Evolutionary conservation across 1,140 invertebrate species (phyloP), one percentile per base, ranked within the genome.

Genomic region (Colletes latitarsis): DNA sequence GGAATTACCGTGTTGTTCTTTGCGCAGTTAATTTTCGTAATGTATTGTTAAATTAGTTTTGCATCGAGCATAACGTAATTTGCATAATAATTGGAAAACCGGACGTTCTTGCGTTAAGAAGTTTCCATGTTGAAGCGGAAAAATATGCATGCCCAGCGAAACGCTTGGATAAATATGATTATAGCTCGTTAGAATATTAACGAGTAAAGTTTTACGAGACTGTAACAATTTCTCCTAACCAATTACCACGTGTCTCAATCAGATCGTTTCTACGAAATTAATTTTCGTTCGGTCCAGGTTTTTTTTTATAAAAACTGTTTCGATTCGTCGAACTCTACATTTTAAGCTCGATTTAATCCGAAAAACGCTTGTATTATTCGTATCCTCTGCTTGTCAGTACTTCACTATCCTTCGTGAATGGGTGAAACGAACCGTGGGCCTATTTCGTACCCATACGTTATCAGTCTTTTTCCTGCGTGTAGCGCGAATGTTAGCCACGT

Each of bases 401-500:
- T 30, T 30, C 30, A 30, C 30, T 30, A 30, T 30, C 2, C 30
- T 30, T 2, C 17, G 63, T 52, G 72, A 67, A 74, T 60, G 19
- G 30, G 0, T 8, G 62, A 75, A 80, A 60, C 62, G 78, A 80
- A 74, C 21, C 63, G n/a, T 67, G 55, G 6, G 49, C 55, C 21
- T 21, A 49, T 77, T 67, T 69, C 66, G 9, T 52, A 69, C 73
- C 30, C 17, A 62, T 41, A 10, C 39, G 41, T 68, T 70, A 77
- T 81, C 63, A 41, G 43, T 76, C 46, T 68, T 69, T 74, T 67
- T 15, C 15, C 49, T 10, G 43, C 0, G 57, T 12, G 55, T 21
- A 67, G 71, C 21, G 62, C 41, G 60, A 55, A 77, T 53, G 68
- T 79, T 72, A 67, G 81, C 63, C 81, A 78, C 76, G 76, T 78